Evolutionary conservation across 2,797 vertebrate species (phyloP).

Genomic region (Phalanger gymnotis): DNA sequence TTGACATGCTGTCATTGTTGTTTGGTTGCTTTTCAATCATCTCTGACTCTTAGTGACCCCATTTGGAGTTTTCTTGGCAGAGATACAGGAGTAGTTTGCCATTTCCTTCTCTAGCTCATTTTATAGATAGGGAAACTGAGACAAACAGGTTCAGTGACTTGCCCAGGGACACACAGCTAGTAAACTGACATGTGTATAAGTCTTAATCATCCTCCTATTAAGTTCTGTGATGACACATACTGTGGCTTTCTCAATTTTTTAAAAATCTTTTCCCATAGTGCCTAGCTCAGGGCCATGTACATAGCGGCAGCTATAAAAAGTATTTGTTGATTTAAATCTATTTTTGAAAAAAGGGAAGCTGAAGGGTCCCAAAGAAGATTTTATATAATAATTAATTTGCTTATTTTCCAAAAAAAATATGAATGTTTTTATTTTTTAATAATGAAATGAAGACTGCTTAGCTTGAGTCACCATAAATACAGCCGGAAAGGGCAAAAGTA

Average conservation of each 20-base stretch:
- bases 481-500: background rate
- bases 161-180: no score
- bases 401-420: background rate
- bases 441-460: background rate
- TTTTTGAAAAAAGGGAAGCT: background rate
- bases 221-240: background rate
- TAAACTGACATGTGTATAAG: background rate
- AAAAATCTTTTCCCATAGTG: background rate
- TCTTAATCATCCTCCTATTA: background rate
- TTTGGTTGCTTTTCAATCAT: background rate
- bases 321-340: background rate
- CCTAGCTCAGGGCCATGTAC: background rate
- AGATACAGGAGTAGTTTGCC: background rate
- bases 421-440: background rate
- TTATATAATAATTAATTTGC: background rate
- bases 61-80: background rate
- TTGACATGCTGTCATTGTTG: background rate
- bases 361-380: background rate
- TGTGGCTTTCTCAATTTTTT: background rate
- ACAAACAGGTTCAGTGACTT: background rate
- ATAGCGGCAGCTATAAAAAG: background rate
- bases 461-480: background rate
- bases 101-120: background rate
- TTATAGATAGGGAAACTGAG: background rate
- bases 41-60: background rate